A percentile compares a stretch with the other conserved stretches of the same genome.
These are phyloP conservation scores for Hydrophis major DNA, from an alignment of 2,797 vertebrate genomes.

Conservation along the genomic window DNA sequence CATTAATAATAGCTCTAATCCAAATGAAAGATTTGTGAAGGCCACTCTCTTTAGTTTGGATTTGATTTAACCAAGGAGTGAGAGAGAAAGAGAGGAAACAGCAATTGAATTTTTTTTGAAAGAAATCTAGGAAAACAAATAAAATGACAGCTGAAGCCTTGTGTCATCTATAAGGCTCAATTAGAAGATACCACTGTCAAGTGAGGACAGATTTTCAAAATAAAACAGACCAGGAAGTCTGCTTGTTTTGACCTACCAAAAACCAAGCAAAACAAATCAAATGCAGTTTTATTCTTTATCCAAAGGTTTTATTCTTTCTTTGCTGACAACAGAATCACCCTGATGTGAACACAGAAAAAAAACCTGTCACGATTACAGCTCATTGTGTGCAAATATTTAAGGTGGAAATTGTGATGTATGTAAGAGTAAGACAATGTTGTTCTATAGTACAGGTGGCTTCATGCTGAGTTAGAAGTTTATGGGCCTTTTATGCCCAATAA, in stretches of 20 bases:
- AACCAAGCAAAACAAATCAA: conserved; percentile 13
- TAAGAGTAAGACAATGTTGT: neutral
- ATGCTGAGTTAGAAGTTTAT: neutral
- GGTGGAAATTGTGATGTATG: neutral
- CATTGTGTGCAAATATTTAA: neutral
- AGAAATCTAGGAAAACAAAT: conserved; percentile 17
- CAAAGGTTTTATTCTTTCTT: neutral
- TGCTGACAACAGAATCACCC: neutral
- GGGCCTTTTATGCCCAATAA: neutral
- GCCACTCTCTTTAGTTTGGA: neutral
- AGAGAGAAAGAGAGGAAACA: conserved; percentile 2
- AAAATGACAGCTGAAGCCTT: neutral
- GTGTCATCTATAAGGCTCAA: conserved; percentile 46
- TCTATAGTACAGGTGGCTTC: neutral
- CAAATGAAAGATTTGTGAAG: conserved; percentile 6
- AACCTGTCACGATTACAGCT: too few relatives aligned
- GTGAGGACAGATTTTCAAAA: conserved; percentile 25
- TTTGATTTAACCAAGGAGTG: neutral
- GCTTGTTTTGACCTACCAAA: conserved; percentile 37
- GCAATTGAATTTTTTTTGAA: conserved; percentile 25
- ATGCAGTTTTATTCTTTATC: neutral
- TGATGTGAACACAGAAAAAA: neutral
- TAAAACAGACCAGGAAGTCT: conserved; percentile 34
- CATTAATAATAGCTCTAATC: conserved; percentile 21
- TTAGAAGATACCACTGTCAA: conserved; percentile 43